A percentile compares a stretch with the other conserved stretches of the same genome.
Conservation (phyloP, 2,113 vertebrate genomes). For the Sciurus niger region DNA sequence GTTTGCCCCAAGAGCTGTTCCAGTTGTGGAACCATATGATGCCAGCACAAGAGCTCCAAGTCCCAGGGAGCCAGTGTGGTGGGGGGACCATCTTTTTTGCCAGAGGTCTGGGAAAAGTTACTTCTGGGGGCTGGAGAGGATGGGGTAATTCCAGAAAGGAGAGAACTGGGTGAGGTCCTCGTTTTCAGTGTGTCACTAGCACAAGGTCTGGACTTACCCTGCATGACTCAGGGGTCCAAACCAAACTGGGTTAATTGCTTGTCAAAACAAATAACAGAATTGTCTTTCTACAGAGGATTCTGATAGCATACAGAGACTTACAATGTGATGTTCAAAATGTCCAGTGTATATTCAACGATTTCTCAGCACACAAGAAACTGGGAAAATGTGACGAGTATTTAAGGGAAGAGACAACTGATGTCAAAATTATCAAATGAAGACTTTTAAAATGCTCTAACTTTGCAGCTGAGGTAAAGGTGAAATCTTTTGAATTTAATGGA, state of each 20-base stretch:
- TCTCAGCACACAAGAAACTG: not conserved
- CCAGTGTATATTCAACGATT: not conserved
- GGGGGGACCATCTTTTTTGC: not conserved
- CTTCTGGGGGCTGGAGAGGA: not conserved
- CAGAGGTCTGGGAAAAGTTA: not conserved
- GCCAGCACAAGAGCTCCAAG: not conserved
- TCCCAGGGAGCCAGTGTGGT: not conserved
- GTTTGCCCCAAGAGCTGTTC: not conserved
- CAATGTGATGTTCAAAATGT: slow-evolving; percentile 36
- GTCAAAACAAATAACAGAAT: slow-evolving; percentile 27
- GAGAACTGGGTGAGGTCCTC: not conserved
- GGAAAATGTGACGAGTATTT: slow-evolving; percentile 48
- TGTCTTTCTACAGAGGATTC: not conserved
- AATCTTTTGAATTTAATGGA: slow-evolving; percentile 47
- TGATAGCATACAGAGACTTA: slow-evolving; percentile 16
- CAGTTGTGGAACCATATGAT: not conserved
- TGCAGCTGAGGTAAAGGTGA: not conserved
- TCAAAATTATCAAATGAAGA: slow-evolving; percentile 59
- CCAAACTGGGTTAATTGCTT: not conserved
- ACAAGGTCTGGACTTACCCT: not conserved
- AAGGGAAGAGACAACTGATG: slow-evolving; percentile 33
- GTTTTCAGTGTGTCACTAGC: not conserved
- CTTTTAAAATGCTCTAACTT: slow-evolving; percentile 45
- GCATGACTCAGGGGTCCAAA: not conserved
- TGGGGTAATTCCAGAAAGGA: slow-evolving; percentile 4